phyloP scores from a whole-genome alignment of 2,797 vertebrate species.

The Centroberyx gerrardi region DNA sequence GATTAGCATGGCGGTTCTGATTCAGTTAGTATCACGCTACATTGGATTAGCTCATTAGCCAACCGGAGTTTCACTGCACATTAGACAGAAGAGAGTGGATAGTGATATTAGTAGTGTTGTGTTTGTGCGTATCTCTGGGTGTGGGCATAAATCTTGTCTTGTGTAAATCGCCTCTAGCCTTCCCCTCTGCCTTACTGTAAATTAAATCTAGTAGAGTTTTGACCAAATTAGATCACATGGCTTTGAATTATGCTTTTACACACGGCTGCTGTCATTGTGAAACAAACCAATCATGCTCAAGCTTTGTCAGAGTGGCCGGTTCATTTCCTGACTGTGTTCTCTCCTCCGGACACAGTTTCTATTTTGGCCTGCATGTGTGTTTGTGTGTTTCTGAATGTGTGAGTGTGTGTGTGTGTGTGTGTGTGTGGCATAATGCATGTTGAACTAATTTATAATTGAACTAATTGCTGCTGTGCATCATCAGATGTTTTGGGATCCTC shows the following conservation, averaged over 20 bases:
- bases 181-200: background rate
- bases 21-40: slow-evolving; percentile 62
- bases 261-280: background rate
- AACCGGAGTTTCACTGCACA: slow-evolving; percentile 49
- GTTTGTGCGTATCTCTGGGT: slow-evolving; percentile 2
- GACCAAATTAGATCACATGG: background rate
- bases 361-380: background rate
- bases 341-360: background rate
- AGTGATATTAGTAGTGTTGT: slow-evolving; percentile 9
- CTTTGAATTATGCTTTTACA: background rate
- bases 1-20: slow-evolving; percentile 57
- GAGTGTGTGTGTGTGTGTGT: background rate
- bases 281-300: background rate
- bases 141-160: background rate
- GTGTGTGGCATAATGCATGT: background rate
- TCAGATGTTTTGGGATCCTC: slow-evolving; percentile 21
- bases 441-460: slow-evolving; percentile 18
- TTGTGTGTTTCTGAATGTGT: background rate
- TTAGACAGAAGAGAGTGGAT: slow-evolving; percentile 33
- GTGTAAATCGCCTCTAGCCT: background rate
- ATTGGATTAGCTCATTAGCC: slow-evolving; percentile 65
- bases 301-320: too few species aligned
- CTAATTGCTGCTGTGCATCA: slow-evolving; percentile 7
- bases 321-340: too few species aligned
- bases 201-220: background rate